Evolutionary conservation across 2,797 vertebrate species (phyloP), one percentile per base, ranked within the genome.

Genomic region (Cynodonichthys magdalenae): DNA sequence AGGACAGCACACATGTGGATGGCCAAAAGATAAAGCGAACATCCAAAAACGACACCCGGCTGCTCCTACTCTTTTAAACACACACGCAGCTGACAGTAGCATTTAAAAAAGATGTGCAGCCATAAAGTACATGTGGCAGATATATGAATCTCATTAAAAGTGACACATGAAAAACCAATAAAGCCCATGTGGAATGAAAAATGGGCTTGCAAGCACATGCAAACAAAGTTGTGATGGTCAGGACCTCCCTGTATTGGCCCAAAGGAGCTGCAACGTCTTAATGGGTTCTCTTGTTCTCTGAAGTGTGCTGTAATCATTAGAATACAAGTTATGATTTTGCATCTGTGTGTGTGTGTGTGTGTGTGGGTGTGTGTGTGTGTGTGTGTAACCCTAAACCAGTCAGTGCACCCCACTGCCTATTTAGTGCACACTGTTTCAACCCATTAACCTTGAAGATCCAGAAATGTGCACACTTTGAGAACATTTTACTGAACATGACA

Each of bases 401-500:
- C 90, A 83, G 54, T 60, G 79, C 68, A 63, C 88, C 87, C 90
- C 82, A 77, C 87, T 90, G 86, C 87, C 92, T 82, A 84, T 92
- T 90, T 82, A 90, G 90, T 85, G 83, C 87, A 91, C 85, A 93
- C 88, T 85, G 90, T 92, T 92, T 92, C 85, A 90, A 92, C 90
- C 90, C 95, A 95, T 96, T 94, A 95, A 96, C 93, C 93, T 92
- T 77, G 81, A 84, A 91, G 91, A 93, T 87, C 79, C 91, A 78
- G 74, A 91, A 93, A 84, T 77, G 67, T 79, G 14, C 89, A 65
- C 58, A 63, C 55, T 62, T 86, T 87, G 64, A 53, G 89, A 82
- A 61, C 36, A 74, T 50, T 68, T 65, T 8, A 51, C 18, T 46
- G 49, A 39, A 29, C n/a, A 6, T 59, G 47, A 66, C 45, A 34